A percentile compares a stretch with the other conserved stretches of the same genome.
Evolutionary conservation across 2,113 vertebrate species (phyloP).

Genomic region (Misgurnus anguillicaudatus): DNA sequence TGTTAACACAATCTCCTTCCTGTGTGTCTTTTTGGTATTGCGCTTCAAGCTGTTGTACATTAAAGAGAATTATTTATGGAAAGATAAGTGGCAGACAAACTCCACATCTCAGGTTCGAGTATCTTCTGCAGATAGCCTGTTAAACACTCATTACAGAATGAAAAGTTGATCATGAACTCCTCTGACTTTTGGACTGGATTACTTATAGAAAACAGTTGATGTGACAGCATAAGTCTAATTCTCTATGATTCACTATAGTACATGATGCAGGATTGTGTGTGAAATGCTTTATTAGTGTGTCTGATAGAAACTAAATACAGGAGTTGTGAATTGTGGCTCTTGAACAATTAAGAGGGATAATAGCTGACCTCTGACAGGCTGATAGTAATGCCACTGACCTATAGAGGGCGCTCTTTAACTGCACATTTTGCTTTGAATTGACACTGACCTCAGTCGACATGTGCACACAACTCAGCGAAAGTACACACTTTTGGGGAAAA

Average conservation of each 20-base stretch:
- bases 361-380: not conserved
- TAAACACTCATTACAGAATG: not conserved
- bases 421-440: slow-evolving; percentile 1
- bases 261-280: not conserved
- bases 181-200: not conserved
- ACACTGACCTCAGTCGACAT: not conserved
- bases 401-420: slow-evolving; percentile 62
- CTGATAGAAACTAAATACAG: not conserved
- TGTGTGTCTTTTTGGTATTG: not conserved
- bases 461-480: not conserved
- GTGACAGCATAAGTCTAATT: not conserved
- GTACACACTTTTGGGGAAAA: too few relatives aligned
- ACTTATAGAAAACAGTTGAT: not conserved
- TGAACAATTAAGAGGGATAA: not conserved
- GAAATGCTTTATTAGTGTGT: not conserved
- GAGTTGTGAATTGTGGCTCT: not conserved
- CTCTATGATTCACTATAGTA: not conserved
- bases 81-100: slow-evolving; percentile 8
- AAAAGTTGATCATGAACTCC: not conserved
- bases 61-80: slow-evolving; percentile 43
- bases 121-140: not conserved
- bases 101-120: slow-evolving; percentile 9
- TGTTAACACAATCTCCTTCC: slow-evolving; percentile 2
- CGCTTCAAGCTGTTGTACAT: slow-evolving; percentile 29
- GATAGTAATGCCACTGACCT: slow-evolving; percentile 15